Percentiles rank a stretch among this genome's conserved stretches.
These are phyloP conservation scores for Caradrina clavipalpis DNA, from an alignment of 2,888 invertebrate genomes.

Conservation along the genomic window DNA sequence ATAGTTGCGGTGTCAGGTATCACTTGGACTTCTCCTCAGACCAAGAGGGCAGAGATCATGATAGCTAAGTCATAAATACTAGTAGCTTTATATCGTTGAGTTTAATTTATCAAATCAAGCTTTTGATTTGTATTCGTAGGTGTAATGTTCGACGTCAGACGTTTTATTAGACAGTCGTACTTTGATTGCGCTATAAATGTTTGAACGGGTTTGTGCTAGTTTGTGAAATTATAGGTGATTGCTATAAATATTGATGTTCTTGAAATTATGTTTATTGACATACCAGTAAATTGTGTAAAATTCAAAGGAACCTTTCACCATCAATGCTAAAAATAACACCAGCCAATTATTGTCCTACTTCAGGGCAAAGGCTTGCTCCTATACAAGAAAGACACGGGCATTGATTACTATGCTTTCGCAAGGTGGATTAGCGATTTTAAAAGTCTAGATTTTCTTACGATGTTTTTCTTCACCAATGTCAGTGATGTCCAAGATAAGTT, in stretches of 20 bases:
- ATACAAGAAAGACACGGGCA: too few species aligned
- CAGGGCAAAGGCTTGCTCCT: too few species aligned
- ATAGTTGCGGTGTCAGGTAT: conserved; percentile 45
- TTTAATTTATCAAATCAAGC: conserved; percentile 54
- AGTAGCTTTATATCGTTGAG: conserved; percentile 40
- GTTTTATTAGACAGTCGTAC: conserved; percentile 33
- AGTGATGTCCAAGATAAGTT: too few species aligned
- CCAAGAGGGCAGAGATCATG: conserved; percentile 48
- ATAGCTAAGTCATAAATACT: conserved; percentile 51
- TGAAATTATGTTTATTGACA: background rate
- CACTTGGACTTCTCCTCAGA: conserved; percentile 28
- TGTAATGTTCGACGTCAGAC: conserved; percentile 29
- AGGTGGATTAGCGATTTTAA: too few species aligned
- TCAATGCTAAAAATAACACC: background rate
- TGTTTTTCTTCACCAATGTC: too few species aligned
- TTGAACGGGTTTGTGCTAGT: background rate
- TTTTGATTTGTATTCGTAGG: conserved; percentile 45
- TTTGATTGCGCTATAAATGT: conserved; percentile 18
- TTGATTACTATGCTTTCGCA: too few species aligned
- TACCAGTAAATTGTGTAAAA: background rate
- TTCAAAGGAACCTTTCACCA: background rate
- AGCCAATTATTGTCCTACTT: too few species aligned
- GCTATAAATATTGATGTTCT: background rate
- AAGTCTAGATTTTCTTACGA: too few species aligned
- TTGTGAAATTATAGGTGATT: background rate